These are phyloP conservation scores for Anguilla pacifica DNA, from an alignment of 2,797 vertebrate species.

Conservation along the genomic window DNA sequence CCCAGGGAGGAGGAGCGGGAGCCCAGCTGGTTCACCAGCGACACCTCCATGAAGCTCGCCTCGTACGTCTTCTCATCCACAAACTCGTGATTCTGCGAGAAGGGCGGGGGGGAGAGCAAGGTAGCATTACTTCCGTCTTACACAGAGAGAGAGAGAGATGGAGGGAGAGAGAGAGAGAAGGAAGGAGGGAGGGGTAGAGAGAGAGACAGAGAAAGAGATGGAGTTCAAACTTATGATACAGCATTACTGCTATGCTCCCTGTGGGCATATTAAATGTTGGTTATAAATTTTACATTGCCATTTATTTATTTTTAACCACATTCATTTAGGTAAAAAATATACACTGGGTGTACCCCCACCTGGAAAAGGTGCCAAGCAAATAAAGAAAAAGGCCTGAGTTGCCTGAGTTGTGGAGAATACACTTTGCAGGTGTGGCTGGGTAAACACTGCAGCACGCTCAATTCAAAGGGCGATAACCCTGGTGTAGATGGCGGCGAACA, in stretches of 20 bases:
- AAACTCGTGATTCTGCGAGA: conserved; percentile 86
- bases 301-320: neutral
- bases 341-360: neutral
- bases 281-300: neutral
- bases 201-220: neutral
- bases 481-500: neutral
- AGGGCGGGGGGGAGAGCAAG: neutral
- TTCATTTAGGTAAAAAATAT: neutral
- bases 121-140: neutral
- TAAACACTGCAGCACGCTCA: neutral
- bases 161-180: neutral
- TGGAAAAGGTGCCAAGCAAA: neutral
- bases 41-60: conserved; percentile 81
- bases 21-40: conserved; percentile 76
- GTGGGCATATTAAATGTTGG: no score
- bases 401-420: neutral
- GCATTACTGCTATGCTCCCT: no score
- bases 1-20: conserved; percentile 84
- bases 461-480: neutral
- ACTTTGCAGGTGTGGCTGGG: neutral
- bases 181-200: neutral
- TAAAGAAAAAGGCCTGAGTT: neutral
- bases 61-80: conserved; percentile 89
- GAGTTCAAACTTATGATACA: neutral
- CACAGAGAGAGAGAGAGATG: neutral